Base-by-base conservation (phyloP, 2,797 vertebrate genomes). In the Protosalanx chinensis region DNA sequence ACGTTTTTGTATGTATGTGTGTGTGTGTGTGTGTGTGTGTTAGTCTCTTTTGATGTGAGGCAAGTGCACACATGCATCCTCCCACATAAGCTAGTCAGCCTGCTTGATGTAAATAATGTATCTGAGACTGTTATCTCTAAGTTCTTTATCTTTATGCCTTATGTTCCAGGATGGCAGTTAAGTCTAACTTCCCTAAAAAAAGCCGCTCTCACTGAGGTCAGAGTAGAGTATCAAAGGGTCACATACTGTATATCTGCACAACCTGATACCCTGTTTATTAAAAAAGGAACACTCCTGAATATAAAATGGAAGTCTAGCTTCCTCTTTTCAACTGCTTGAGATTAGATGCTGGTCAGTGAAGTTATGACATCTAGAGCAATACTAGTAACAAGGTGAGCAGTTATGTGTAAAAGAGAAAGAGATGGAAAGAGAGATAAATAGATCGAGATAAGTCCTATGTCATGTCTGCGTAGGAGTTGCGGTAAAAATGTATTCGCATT, bases 321-420 rank as follows among this genome's bases (percentile, higher is more conserved):
- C 89, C 88, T 41, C 81, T 88, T 91, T 90, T 89, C 46, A 81
- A 75, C 80, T 90, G 85, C 86, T 87, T 81, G 84, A 46, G 41
- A 46, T 46, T 46, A 46, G 12, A 3, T 46, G 33, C 71, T 64
- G 35, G 57, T n/a, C 57, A 73, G 59, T 74, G 20, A 71, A 70
- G 51, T 74, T 53, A 68, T 61, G 67, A 60, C 29, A 4, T 32
- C 27, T 46, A 30, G 18, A n/a, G 10, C 20, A 27, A 16, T 29
- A 53, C 15, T 53, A 18, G 32, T 67, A 30, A n/a, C 27, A 66
- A 46, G 41, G 51, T 56, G 51, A 18, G 51, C 5, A 29, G 20
- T 27, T 29, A 27, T 29, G 23, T 29, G 59, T 29, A 27, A 8
- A 13, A 30, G 10, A 61, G 23, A 61, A 27, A 61, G 27, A 61